Percentiles rank a stretch among this genome's conserved stretches.
Evolutionary conservation across 2,888 invertebrate genomes (phyloP).

Genomic region (Macaria notata): DNA sequence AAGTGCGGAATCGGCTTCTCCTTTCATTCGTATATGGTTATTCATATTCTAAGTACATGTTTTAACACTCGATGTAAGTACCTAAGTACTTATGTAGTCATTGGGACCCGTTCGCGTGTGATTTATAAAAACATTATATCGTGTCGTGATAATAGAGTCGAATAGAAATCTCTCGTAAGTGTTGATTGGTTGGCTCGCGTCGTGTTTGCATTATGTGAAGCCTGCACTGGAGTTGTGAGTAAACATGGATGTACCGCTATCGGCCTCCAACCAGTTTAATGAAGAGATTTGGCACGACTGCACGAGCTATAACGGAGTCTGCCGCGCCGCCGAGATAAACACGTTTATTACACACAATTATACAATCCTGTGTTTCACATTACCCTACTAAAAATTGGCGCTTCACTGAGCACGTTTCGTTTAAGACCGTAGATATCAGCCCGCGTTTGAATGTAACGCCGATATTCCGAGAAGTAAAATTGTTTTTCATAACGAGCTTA

Average conservation of each 20-base stretch:
- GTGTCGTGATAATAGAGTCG: slow-evolving; percentile 18
- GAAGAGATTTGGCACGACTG: slow-evolving; percentile 79
- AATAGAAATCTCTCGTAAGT: slow-evolving; percentile 29
- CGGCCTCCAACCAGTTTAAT: slow-evolving; percentile 68
- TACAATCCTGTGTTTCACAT: slow-evolving; percentile 26
- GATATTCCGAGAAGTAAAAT: slow-evolving; percentile 2
- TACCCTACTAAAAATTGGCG: slow-evolving; percentile 22
- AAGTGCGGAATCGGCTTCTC: slow-evolving; percentile 27
- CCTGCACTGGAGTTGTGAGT: slow-evolving; percentile 52
- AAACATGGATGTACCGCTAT: slow-evolving; percentile 64
- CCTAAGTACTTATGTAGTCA: slow-evolving; percentile 16
- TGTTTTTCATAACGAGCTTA: slow-evolving; percentile 2
- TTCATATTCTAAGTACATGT: slow-evolving; percentile 28
- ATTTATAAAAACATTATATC: slow-evolving; percentile 18
- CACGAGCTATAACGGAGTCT: slow-evolving; percentile 68
- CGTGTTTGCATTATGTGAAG: slow-evolving; percentile 42
- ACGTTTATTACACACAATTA: slow-evolving; percentile 39
- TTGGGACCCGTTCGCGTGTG: slow-evolving; percentile 21
- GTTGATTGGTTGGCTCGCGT: slow-evolving; percentile 52
- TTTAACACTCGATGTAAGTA: slow-evolving; percentile 19
- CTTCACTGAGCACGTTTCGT: slow-evolving; percentile 4
- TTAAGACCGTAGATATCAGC: background rate
- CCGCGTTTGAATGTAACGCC: background rate
- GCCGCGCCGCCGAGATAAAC: slow-evolving; percentile 53
- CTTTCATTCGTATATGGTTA: slow-evolving; percentile 21